Percentiles rank a stretch among this genome's conserved stretches.
These are phyloP conservation scores for Cariama cristata DNA, from an alignment of 2,113 vertebrate genomes.

Conservation along the genomic window DNA sequence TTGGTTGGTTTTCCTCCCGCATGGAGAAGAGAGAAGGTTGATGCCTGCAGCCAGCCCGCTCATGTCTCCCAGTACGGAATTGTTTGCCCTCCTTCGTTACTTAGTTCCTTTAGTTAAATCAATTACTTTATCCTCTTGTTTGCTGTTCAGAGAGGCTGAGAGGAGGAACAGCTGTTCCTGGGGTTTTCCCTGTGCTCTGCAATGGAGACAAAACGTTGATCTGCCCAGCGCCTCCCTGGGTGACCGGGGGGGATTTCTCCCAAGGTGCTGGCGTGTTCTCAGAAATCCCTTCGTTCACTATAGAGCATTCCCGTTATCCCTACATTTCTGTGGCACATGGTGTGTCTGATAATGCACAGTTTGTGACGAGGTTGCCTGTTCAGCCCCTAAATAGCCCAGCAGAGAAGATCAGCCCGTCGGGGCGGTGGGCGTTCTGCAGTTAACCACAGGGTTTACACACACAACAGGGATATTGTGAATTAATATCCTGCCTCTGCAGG, in stretches of 20 bases:
- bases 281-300: neutral
- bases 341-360: rapidly evolving
- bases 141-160: neutral
- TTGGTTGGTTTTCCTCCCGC: neutral
- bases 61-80: neutral
- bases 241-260: neutral
- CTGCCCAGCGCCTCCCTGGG: neutral
- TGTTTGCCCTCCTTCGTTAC: neutral
- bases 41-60: too few relatives aligned
- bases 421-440: rapidly evolving
- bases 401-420: rapidly evolving
- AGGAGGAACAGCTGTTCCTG: neutral
- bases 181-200: neutral
- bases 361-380: neutral
- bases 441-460: rapidly evolving
- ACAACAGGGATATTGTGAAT: rapidly evolving
- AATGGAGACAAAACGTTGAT: rapidly evolving
- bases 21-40: neutral
- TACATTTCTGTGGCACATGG: rapidly evolving
- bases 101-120: neutral
- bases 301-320: neutral
- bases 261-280: neutral
- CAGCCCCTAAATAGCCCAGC: too few relatives aligned
- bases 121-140: rapidly evolving
- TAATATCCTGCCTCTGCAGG: too few relatives aligned